Base-by-base conservation (phyloP, 2,113 vertebrate species). In the Pterocles orientalis region DNA sequence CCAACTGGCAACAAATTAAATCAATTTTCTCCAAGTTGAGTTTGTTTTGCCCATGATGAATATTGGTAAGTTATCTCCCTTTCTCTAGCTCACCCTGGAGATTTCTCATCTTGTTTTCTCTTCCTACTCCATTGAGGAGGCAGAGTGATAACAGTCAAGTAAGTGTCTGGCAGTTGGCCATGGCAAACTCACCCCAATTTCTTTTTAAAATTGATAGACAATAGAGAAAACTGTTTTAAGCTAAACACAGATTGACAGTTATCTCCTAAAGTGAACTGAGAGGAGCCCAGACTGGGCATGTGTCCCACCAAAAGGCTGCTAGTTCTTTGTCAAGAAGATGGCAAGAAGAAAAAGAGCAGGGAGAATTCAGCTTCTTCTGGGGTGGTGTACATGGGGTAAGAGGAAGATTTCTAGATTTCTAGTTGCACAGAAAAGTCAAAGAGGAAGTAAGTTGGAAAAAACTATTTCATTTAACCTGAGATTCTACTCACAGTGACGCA, bases 141-240 rank as follows among this genome's bases (percentile, higher is more conserved):
- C 6, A 10, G 14, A 69, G 14, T 8, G 13, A 43, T 4, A 56
- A 10, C 39, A 76, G 18, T 6, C 41, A 65, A 12, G 50, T 68
- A 7, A 10, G 21, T 36, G 39, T n/a, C 75, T 78, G 50, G 14
- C 18, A n/a, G 9, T 6, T 88, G 26, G 15, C 34, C 43, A 72
- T 0, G 2, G 24, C 15, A 21, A 71, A 1, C 13, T n/a, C 14
- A 2, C 31, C 33, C 65, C 17, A 47, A 2, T 14, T 24, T 6
- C 4, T 82, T 68, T 82, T 66, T 71, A 11, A 68, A 73, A 45
- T 6, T 9, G 17, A 51, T 9, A 41, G 13, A 34, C 12, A 73
- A 54, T 8, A 70, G 19, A 66, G 58, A 92, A 82, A 78, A 58
- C 2, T 3, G 10, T 64, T 68, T 33, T 33, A 25, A 65, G 43